A percentile compares a stretch with the other conserved stretches of the same genome.
These are phyloP conservation scores for Chelonoidis abingdonii DNA, from an alignment of 2,113 vertebrate species.

Conservation along the genomic window DNA sequence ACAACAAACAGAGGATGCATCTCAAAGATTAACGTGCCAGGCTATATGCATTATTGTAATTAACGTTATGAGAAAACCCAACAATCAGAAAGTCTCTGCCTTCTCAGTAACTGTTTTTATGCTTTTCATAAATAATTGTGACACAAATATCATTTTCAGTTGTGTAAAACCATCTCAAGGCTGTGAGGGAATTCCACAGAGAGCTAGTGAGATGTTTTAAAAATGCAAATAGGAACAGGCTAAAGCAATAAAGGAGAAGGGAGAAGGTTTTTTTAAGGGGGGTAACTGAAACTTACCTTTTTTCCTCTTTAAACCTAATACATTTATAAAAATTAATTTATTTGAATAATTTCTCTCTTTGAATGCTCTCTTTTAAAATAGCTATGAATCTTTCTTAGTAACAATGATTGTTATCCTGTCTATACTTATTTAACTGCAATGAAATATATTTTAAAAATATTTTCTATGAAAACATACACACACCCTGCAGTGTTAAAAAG, in stretches of 20 bases:
- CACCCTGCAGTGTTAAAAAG: not conserved
- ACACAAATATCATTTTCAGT: slow-evolving; percentile 57
- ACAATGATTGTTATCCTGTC: not conserved
- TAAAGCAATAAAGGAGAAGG: slow-evolving; percentile 34
- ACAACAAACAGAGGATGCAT: not conserved
- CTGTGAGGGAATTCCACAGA: slow-evolving; percentile 48
- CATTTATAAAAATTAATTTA: slow-evolving; percentile 41
- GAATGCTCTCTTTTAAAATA: slow-evolving; percentile 33
- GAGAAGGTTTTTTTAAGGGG: slow-evolving; percentile 5
- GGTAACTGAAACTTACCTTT: slow-evolving; percentile 19
- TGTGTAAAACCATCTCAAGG: slow-evolving; percentile 49
- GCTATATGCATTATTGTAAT: slow-evolving; percentile 13
- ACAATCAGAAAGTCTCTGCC: slow-evolving; percentile 37
- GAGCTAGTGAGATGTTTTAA: slow-evolving; percentile 66
- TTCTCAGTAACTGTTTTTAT: not conserved
- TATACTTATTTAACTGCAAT: not conserved
- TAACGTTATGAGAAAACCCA: slow-evolving; percentile 32
- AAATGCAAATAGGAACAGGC: slow-evolving; percentile 66
- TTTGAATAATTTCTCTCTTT: slow-evolving; percentile 14
- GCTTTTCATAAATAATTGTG: slow-evolving; percentile 46
- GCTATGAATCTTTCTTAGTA: not conserved
- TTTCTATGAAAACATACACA: slow-evolving; percentile 12
- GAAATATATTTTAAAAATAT: slow-evolving; percentile 3
- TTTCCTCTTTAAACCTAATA: slow-evolving; percentile 10
- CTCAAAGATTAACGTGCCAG: slow-evolving; percentile 13